Percentiles rank a stretch among this genome's conserved stretches.
phyloP scores from a whole-genome alignment of 2,888 invertebrate species.

The Dynastes maya region DNA sequence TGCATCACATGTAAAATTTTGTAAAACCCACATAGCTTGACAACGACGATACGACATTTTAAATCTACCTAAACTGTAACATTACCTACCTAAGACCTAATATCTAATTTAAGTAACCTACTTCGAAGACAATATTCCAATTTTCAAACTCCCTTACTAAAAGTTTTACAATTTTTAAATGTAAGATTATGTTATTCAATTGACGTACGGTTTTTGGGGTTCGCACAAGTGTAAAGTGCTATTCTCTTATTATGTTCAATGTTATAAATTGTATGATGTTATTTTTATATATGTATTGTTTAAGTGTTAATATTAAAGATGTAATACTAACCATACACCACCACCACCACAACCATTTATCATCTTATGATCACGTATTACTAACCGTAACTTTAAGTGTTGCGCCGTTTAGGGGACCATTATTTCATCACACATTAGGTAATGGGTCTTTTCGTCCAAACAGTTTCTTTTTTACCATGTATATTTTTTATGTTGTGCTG shows the following conservation, averaged over 20 bases:
- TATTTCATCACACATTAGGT: constrained; percentile 47
- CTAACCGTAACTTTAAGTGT: constrained; percentile 29
- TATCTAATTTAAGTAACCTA: too few relatives aligned
- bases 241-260: background rate
- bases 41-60: too few relatives aligned
- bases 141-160: too few relatives aligned
- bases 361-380: constrained; percentile 29
- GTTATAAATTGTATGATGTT: background rate
- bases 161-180: too few relatives aligned
- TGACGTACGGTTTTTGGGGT: background rate
- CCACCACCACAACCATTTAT: background rate
- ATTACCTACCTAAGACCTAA: too few relatives aligned
- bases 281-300: background rate
- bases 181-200: too few relatives aligned
- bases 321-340: background rate
- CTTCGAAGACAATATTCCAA: too few relatives aligned
- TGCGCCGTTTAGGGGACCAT: constrained; percentile 15
- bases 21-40: too few relatives aligned
- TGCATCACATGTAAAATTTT: too few relatives aligned
- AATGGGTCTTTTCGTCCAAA: constrained; percentile 31
- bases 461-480: constrained; percentile 15
- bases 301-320: constrained; percentile 5
- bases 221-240: background rate
- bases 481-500: constrained; percentile 46
- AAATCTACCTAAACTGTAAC: too few relatives aligned